Conservation (phyloP, 2,888 invertebrate species). For the Podabrus alpinus region DNA sequence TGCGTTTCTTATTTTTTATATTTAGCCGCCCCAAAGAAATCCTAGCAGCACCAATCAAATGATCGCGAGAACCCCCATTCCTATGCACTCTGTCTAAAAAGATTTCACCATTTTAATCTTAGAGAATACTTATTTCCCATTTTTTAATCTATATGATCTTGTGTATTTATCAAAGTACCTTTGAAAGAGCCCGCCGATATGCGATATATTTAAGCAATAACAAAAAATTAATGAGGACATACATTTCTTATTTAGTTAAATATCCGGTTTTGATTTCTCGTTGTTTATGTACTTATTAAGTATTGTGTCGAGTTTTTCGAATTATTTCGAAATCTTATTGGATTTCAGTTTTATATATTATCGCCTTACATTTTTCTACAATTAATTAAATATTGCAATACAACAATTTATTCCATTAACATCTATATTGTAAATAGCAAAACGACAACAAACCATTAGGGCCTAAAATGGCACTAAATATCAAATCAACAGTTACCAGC, state of each 20-base stretch:
- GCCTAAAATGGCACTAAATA: too few species aligned
- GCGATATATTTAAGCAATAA: not conserved
- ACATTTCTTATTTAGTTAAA: not conserved
- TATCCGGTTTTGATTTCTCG: not conserved
- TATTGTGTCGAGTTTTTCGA: not conserved
- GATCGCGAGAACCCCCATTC: too few species aligned
- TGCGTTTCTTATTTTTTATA: too few species aligned
- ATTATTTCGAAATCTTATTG: not conserved
- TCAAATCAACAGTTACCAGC: too few species aligned
- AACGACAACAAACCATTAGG: too few species aligned
- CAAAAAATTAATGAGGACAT: not conserved
- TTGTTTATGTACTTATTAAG: not conserved
- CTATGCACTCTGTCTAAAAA: too few species aligned
- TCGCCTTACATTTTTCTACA: not conserved
- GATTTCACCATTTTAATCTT: too few species aligned
- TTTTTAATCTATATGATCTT: not conserved
- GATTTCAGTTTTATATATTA: not conserved
- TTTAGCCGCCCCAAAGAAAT: too few species aligned
- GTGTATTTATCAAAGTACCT: not conserved
- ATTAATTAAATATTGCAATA: not conserved
- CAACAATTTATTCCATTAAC: too few species aligned
- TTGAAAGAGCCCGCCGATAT: not conserved
- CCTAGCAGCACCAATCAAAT: too few species aligned
- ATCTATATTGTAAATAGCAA: too few species aligned
- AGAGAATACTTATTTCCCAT: too few species aligned